Conservation (phyloP, 2,888 invertebrate genomes). For the Trichopria drosophilae region DNA sequence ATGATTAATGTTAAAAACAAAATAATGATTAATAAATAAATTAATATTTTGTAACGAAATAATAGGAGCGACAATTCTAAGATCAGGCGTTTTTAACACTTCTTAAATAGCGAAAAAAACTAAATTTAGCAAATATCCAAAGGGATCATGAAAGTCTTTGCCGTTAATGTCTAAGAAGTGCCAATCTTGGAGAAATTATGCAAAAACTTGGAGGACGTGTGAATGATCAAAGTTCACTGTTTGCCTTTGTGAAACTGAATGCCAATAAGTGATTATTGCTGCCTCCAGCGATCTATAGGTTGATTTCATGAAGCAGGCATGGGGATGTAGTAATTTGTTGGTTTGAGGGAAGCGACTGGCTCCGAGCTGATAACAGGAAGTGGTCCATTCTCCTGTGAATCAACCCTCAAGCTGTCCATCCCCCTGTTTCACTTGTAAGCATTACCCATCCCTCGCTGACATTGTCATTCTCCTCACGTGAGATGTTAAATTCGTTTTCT, state of each 20-base stretch:
- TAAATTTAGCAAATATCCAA: too few species aligned
- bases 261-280: constrained; percentile 34
- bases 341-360: constrained; percentile 54
- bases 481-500: constrained; percentile 39
- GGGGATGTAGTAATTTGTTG: constrained; percentile 57
- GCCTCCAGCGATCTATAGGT: too few species aligned
- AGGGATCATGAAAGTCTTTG: constrained; percentile 24
- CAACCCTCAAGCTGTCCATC: constrained; percentile 37
- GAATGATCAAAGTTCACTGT: constrained; percentile 35
- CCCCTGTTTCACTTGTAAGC: constrained; percentile 34
- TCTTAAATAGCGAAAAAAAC: too few species aligned
- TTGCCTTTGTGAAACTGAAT: constrained; percentile 31
- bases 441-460: constrained; percentile 36
- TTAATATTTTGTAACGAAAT: too few species aligned
- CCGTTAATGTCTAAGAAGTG: constrained; percentile 9
- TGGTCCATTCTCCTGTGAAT: constrained; percentile 56
- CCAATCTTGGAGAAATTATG: constrained; percentile 31
- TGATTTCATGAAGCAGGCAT: too few species aligned
- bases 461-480: constrained; percentile 41
- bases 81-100: too few species aligned
- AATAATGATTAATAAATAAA: too few species aligned
- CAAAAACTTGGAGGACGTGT: constrained; percentile 33
- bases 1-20: too few species aligned
- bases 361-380: constrained; percentile 54
- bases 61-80: too few species aligned